Base-by-base conservation (phyloP, 2,888 invertebrate genomes). In the Lordiphosa andalusiaca region DNA sequence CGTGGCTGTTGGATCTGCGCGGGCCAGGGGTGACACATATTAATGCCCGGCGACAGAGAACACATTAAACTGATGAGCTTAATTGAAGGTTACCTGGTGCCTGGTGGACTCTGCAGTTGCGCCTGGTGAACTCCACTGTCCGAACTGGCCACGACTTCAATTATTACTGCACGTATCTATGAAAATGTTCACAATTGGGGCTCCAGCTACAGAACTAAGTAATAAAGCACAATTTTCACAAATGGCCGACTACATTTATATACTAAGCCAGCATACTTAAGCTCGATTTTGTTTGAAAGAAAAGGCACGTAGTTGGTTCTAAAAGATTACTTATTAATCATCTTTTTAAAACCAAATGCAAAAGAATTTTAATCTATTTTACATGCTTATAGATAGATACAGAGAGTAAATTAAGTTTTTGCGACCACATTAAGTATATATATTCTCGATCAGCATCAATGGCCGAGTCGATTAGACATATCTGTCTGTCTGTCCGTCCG, bases 11-110 rank as follows among this genome's bases (percentile, higher is more conserved):
- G 42, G 52, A 33, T 35, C 46, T 39, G 44, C 38, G 25, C 63
- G 46, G 44, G 41, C 47, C 47, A 49, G 30, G 50, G 59, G 58
- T 70, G 84, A 84, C 68, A 75, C 78, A 84, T 75, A 84, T 81
- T 81, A 84, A 81, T 84, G 75, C 66, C 52, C 54, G 68, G 70
- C 67, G 81, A 75, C 77, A 62, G 67, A 65, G 73, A 71, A 60
- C 73, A 77, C 82, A 84, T 81, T 81, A 84, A 81, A 72, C 84
- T 84, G 81, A 81, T 84, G 84, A 84, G 84, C 81, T 81, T 81
- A 84, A 81, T 81, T 81, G 81, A 69, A 71, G 81, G 78, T 81
- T 81, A 82, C 76, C 73, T 71, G 65, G 70, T 64, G 60, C 59
- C 50, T 49, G 60, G 61, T n/a, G 12, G 33, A 44, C 33, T 13